Percentiles rank a stretch among this genome's conserved stretches.
Conservation (phyloP, 2,888 invertebrate genomes). For the Meteorus colon region DNA sequence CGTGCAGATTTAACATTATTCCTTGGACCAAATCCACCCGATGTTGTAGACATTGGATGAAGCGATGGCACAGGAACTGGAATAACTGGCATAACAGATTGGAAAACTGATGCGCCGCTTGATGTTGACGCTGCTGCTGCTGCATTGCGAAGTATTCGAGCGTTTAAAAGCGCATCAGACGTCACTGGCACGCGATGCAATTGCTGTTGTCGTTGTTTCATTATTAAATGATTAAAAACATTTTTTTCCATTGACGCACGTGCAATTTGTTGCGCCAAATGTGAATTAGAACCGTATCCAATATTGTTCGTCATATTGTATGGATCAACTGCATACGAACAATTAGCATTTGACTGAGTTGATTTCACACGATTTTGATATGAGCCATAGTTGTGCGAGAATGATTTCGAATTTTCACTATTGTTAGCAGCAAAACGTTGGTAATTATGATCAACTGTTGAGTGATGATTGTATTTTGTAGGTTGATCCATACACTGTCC, state of each 20-base stretch:
- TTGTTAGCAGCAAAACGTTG: constrained; percentile 66
- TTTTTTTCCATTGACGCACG: constrained; percentile 60
- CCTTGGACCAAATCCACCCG: constrained; percentile 61
- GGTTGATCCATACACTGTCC: constrained; percentile 56
- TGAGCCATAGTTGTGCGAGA: constrained; percentile 56
- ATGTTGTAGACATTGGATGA: constrained; percentile 64
- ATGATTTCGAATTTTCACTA: constrained; percentile 61
- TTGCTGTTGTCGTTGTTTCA: constrained; percentile 65
- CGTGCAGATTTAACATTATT: constrained; percentile 65
- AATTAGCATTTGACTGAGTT: constrained; percentile 51
- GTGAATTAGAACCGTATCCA: constrained; percentile 57
- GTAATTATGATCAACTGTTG: constrained; percentile 56
- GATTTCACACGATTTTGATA: constrained; percentile 64
- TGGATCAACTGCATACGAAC: constrained; percentile 62
- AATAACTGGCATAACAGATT: constrained; percentile 65
- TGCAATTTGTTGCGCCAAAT: constrained; percentile 60
- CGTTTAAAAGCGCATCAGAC: constrained; percentile 11
- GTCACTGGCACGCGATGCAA: constrained; percentile 7
- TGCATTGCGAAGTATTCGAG: constrained; percentile 27
- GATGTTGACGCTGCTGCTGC: constrained; percentile 6
- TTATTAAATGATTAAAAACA: constrained; percentile 64
- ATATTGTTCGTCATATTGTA: constrained; percentile 63
- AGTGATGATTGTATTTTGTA: constrained; percentile 64
- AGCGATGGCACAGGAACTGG: constrained; percentile 63
- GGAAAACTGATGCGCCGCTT: constrained; percentile 57